These are phyloP conservation scores for Habropoda laboriosa DNA, from an alignment of 1,140 invertebrate species.

Conservation along the genomic window DNA sequence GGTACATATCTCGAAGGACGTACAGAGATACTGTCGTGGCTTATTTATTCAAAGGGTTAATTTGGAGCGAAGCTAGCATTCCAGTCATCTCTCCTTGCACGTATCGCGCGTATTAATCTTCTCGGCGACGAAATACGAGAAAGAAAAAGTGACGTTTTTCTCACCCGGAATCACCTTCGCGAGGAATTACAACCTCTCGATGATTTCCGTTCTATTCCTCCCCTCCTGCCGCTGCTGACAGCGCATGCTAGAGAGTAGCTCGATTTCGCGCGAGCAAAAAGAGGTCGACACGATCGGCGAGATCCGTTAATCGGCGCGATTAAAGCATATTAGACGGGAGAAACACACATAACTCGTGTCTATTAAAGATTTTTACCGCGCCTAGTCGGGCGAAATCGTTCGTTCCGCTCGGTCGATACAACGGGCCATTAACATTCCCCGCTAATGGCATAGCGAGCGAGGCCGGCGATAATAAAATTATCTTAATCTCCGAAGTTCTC, in stretches of 20 bases:
- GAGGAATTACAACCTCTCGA: neutral
- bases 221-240: neutral
- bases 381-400: slow-evolving; percentile 53
- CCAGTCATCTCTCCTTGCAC: too few species aligned
- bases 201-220: neutral
- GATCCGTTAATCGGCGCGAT: slow-evolving; percentile 47
- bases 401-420: slow-evolving; percentile 57
- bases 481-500: slow-evolving; percentile 61
- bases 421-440: slow-evolving; percentile 57
- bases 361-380: slow-evolving; percentile 59
- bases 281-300: slow-evolving; percentile 12
- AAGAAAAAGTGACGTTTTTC: neutral
- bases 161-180: neutral
- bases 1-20: too few species aligned
- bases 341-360: slow-evolving; percentile 49
- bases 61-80: too few species aligned
- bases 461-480: slow-evolving; percentile 63
- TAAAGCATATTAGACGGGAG: slow-evolving; percentile 45
- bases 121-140: too few species aligned
- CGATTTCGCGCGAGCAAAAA: slow-evolving; percentile 7
- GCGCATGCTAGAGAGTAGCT: too few species aligned
- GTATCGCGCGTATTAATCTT: too few species aligned
- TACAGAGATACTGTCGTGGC: too few species aligned
- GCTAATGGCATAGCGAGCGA: slow-evolving; percentile 50
- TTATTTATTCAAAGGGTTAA: too few species aligned